Base-by-base conservation (phyloP, 1,140 invertebrate species). In the Papilio aristodemus region DNA sequence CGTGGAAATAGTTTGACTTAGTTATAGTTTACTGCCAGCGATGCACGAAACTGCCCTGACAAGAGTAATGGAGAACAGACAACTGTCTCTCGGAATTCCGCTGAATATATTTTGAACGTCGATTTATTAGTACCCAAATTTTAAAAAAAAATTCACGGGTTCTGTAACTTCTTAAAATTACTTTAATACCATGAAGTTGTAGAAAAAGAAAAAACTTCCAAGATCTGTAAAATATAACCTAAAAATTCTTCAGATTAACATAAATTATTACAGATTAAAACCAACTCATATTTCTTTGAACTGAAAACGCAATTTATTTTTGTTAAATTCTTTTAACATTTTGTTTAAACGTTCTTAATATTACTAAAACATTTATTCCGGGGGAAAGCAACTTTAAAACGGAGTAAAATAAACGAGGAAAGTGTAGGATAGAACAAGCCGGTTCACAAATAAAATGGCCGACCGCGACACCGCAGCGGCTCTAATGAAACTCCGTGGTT, bases 401-500 rank as follows among this genome's bases (percentile, higher is more conserved):
- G 37, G 36, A 71, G 58, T 71, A 71, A 66, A 71, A 67, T 71
- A 67, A 71, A 67, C 38, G 68, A 32, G n/a, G 54, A 67, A 57
- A 57, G 36, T 63, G 36, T 50, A 46, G 41, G n/a, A 32, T 19
- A 36, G 32, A 46, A 46, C 41, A n/a, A 38, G 43, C 63, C 25
- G 41, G 63, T 50, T 36, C 41, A 66, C 63, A 67, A 60, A 71
- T 67, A 71, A 71, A 71, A 71, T 46, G 43, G 41, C 36, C 63
- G 39, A 70, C 60, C 46, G 38, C 71, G 43, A 57, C 60, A 63
- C 37, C 25, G 63, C 41, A 32, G 36, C 22, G 39, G 57, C 69
- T 66, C 62, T 79, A 77, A 80, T 81, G 80, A 78, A 78, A 81
- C 68, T 74, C 74, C 67, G 80, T 67, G 80, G 83, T 82, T 82